phyloP scores from a whole-genome alignment of 2,888 invertebrate genomes.

The Callyntrura guangdongensis region DNA sequence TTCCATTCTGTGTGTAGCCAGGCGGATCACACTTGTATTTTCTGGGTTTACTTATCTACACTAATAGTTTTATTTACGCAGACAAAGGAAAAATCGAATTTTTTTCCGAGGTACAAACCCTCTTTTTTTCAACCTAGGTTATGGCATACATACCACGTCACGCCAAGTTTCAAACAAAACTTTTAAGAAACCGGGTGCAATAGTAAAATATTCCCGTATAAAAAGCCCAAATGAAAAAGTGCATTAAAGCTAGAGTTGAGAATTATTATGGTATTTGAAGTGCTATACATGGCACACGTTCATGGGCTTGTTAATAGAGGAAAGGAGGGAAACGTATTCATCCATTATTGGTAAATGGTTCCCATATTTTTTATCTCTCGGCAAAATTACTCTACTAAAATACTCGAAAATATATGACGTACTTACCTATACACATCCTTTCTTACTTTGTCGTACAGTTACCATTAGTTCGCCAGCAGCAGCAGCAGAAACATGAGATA shows the following conservation, averaged over 20 bases:
- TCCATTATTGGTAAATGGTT: slow-evolving; percentile 65
- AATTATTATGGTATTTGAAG: not conserved
- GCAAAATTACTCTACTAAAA: slow-evolving; percentile 40
- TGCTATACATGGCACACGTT: not conserved
- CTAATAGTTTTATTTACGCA: too few species aligned
- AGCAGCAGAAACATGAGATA: not conserved
- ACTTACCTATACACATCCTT: not conserved
- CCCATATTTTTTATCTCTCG: slow-evolving; percentile 58
- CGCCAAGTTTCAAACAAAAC: not conserved
- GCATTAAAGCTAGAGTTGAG: not conserved
- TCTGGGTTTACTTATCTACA: not conserved
- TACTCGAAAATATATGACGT: not conserved
- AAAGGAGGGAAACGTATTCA: slow-evolving; percentile 28
- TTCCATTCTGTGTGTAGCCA: too few species aligned
- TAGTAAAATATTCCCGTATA: not conserved
- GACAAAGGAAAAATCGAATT: too few species aligned
- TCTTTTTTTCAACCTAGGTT: too few species aligned
- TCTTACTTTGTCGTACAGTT: not conserved
- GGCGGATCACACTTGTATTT: too few species aligned
- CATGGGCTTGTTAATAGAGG: slow-evolving; percentile 60
- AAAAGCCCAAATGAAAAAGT: not conserved
- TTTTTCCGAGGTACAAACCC: too few species aligned
- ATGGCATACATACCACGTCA: not conserved
- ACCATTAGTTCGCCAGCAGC: not conserved
- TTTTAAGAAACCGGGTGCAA: not conserved